Base-by-base conservation (phyloP, 2,797 vertebrate species). In the Lateolabrax maculatus region DNA sequence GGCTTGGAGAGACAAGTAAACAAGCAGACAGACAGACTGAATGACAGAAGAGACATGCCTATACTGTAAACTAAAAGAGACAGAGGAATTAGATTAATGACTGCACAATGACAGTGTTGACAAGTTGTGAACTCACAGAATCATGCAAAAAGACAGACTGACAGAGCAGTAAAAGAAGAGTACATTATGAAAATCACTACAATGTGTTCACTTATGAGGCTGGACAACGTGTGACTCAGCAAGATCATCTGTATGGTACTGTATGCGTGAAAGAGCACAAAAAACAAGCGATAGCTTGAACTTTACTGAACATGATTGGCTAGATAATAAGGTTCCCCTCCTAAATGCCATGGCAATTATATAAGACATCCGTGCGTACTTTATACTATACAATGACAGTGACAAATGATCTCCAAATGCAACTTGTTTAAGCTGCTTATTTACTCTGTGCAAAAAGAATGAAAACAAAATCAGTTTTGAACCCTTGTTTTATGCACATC, bases 321-420 rank as follows among this genome's bases (percentile, higher is more conserved):
- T 84, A 60, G 66, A 84, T 83, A 81, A 86, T 79, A 77, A 75
- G 63, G 29, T 70, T 72, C 43, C 73, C n/a, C 6, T 75, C 56
- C 75, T 74, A 81, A 90, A 87, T 84, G 79, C 46, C 79, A 84
- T 34, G 1, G 71, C 74, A 82, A 82, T 85, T 84, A 84, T 36
- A 55, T 13, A 65, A 81, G 34, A 71, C 57, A 71, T 69, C 68
- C 65, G 51, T 23, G 29, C 3, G 6, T 73, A 61, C 61, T 84
- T 75, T 34, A 57, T 51, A 46, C 62, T n/a, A 25, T 66, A 71
- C 62, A 58, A 23, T 65, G 70, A 46, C 75, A 63, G 58, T 80
- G 71, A 84, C 57, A 87, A 82, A 87, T 88, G 27, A 64, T 63
- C 41, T 52, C 19, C 48, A 53, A 60, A n/a, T 66, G 66, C 29